phyloP scores from a whole-genome alignment of 1,140 invertebrate genomes.

The Calycopis cecrops region DNA sequence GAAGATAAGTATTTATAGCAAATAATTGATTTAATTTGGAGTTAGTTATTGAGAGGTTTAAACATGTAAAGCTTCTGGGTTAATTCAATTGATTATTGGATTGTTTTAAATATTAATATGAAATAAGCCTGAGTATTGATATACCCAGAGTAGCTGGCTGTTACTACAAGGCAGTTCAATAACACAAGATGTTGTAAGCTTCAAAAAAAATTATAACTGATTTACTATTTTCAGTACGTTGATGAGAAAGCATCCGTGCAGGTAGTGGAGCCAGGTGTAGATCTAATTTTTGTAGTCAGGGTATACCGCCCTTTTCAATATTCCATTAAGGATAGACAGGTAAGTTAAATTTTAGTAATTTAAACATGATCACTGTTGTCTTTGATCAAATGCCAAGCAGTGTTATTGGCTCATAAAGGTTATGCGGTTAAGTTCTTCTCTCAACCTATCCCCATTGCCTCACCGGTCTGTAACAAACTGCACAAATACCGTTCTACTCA shows the following conservation, averaged over 20 bases:
- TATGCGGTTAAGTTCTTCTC: no score
- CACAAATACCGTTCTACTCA: no score
- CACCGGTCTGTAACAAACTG: no score
- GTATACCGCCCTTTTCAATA: conserved; percentile 47
- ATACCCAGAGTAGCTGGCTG: conserved; percentile 14
- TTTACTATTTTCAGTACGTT: conserved; percentile 22
- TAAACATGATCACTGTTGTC: neutral
- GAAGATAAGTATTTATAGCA: no score
- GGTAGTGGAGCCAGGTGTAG: conserved; percentile 47
- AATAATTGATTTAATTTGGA: no score
- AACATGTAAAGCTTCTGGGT: no score
- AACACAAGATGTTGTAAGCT: neutral
- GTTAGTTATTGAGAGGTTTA: no score
- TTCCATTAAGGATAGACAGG: conserved; percentile 32
- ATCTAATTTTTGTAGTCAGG: conserved; percentile 46
- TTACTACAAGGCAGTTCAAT: no score
- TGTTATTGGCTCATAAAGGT: no score
- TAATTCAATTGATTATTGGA: no score
- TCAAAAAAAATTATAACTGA: neutral
- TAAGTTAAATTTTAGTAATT: conserved; percentile 26
- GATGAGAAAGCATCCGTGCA: conserved; percentile 17
- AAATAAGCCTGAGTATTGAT: neutral
- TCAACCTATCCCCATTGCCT: no score
- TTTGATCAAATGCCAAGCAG: no score
- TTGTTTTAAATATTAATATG: conserved; percentile 4